These are phyloP conservation scores for Pelobates cultripes DNA, from an alignment of 2,797 vertebrate species.

Conservation along the genomic window DNA sequence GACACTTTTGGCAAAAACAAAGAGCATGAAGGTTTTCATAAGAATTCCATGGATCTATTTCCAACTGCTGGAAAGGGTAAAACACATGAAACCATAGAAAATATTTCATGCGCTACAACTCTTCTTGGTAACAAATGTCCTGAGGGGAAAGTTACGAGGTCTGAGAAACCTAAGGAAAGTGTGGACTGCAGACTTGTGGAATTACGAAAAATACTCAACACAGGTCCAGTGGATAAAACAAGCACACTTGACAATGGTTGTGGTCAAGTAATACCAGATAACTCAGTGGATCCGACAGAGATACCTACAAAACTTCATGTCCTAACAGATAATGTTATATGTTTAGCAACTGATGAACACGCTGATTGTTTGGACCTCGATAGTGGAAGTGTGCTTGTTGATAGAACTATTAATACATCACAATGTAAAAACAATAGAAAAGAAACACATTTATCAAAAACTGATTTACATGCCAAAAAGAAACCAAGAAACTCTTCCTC, in stretches of 20 bases:
- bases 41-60: background rate
- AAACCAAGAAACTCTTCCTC: background rate
- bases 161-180: background rate
- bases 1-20: background rate
- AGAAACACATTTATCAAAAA: background rate
- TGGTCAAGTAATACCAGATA: background rate
- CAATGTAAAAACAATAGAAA: background rate
- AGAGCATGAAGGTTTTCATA: background rate
- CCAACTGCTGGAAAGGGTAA: background rate
- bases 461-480: background rate
- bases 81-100: background rate
- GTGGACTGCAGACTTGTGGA: background rate
- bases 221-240: background rate
- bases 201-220: background rate
- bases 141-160: background rate
- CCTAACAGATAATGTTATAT: background rate
- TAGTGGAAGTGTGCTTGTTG: background rate
- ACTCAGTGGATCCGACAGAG: background rate
- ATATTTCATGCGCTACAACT: background rate
- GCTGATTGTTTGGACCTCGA: background rate
- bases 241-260: background rate
- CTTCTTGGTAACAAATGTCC: background rate
- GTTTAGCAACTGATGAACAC: background rate
- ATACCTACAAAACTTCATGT: background rate
- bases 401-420: slow-evolving; percentile 16